Evolutionary conservation across 1,140 invertebrate genomes (phyloP), one percentile per base, ranked within the genome.

Genomic region (Pygmarrhopalites habei): DNA sequence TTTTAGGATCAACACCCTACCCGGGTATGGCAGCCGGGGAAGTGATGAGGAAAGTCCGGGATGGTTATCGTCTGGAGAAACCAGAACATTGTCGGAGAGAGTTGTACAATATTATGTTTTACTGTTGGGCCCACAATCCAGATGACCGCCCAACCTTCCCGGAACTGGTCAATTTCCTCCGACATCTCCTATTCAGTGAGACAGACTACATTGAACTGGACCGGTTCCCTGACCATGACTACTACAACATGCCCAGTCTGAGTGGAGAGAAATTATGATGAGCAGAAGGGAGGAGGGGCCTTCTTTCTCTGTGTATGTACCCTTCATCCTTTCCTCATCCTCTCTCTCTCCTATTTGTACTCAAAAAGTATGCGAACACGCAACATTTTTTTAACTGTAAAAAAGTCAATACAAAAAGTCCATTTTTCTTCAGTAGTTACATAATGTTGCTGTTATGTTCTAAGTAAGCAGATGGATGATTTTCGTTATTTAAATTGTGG

Each of bases 201-300:
- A 92, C 89, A 60, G 90, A 94, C 73, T 95, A 95, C 69, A 93
- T 95, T 49, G 89, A 95, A 74, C 78, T 95, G 19, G 90, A 95
- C 72, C 79, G 88, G 60, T 95, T 95, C 75, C 92, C 92, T 0
- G 91, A 95, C 75, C 90, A 94, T 75, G 89, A 88, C 3, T 95
- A 95, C 76, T 95, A 95, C 74, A 95, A 95, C 73, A 86, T 94
- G 69, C 80, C 88, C 64, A 87, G 83, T 80, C 79, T 91, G 39
- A 89, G 89, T 72, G 87, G 88, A 17, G 89, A 93, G 77, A 90
- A 91, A 76, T 74, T 89, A 64, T 89, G 80, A 49, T 21, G 19
- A n/a, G n/a, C n/a, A n/a, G n/a, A n/a, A n/a, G n/a, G n/a, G n/a
- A n/a, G n/a, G n/a, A n/a, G n/a, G n/a, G n/a, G n/a, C n/a, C n/a